Evolutionary conservation across 2,113 vertebrate genomes (phyloP).

Genomic region (Hiodon tergisus): DNA sequence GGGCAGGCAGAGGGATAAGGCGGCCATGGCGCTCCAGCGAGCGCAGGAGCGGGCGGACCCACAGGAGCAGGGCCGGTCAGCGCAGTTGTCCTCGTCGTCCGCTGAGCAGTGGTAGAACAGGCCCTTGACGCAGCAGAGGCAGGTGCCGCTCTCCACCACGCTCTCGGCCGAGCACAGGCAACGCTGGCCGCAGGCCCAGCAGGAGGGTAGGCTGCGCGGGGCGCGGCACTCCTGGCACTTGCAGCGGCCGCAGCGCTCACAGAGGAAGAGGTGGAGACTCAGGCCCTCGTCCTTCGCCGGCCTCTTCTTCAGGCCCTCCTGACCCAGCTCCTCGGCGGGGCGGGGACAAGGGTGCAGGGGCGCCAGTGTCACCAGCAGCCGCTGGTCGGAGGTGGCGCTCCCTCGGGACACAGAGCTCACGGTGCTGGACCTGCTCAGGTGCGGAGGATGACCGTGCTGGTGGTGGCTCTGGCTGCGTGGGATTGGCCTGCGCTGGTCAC

Average conservation of each 20-base stretch:
- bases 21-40: conserved; percentile 86
- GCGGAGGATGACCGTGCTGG: conserved; percentile 67
- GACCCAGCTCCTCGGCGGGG: conserved; percentile 75
- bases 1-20: conserved; percentile 84
- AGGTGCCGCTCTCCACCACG: conserved; percentile 85
- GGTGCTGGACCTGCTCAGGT: conserved; percentile 90
- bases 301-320: conserved; percentile 67
- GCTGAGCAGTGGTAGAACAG: conserved; percentile 98
- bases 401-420: conserved; percentile 88
- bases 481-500: conserved; percentile 44
- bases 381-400: conserved; percentile 88
- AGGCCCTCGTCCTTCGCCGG: conserved; percentile 50
- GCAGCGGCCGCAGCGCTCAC: conserved; percentile 87
- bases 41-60: conserved; percentile 72
- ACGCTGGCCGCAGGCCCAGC: conserved; percentile 88
- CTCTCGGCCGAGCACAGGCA: conserved; percentile 89
- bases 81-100: conserved; percentile 93
- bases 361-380: conserved; percentile 77
- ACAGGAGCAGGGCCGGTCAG: conserved; percentile 92
- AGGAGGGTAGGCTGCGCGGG: conserved; percentile 81
- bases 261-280: conserved; percentile 77
- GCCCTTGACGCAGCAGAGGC: conserved; percentile 90
- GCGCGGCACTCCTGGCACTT: conserved; percentile 82
- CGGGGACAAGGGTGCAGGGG: conserved; percentile 80
- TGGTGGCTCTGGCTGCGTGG: conserved; percentile 83